Base-by-base conservation (phyloP, 2,113 vertebrate genomes). In the Jaculus jaculus region DNA sequence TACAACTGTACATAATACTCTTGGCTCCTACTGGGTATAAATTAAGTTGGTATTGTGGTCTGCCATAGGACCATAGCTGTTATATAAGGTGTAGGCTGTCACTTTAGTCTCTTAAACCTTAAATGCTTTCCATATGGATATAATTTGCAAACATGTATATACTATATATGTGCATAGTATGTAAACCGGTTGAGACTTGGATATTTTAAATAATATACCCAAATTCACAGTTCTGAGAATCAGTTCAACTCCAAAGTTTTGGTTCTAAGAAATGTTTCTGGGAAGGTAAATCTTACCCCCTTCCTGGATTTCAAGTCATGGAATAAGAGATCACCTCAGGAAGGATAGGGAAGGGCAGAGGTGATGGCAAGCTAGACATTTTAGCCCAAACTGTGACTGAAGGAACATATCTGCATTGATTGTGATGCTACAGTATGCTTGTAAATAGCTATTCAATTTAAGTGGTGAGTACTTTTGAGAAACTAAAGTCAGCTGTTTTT, bases 211-310 rank as follows among this genome's bases (percentile, higher is more conserved):
- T 75, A 72, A 71, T 32, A 30, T 73, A 80, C 42, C 37, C 30
- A 89, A 16, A 94, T 87, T 86, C 72, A 72, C 15, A 85, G n/a
- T 7, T 34, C 68, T 84, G n/a, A 71, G 89, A 66, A 93, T 74
- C 2, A 68, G 92, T 74, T 63, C 75, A 69, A 74, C 60, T 89
- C 60, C 28, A 85, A 92, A 74, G 32, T 54, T 32, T 54, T 3
- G 37, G 42, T 60, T 91, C 54, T 47, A 68, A 84, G 78, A 91
- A 95, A 32, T 3, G 0, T 32, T 71, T 77, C n/a, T 42, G n/a
- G 68, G 51, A 60, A 82, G 20, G 69, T 84, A 88, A n/a, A 81
- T 68, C 74, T 60, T 84, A 82, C 58, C 23, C 34, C 18, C 39
- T 85, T 82, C 79, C 63, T 89, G 87, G 81, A 30, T 82, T 61